phyloP scores from a whole-genome alignment of 2,888 invertebrate genomes.

The Arenicola marina region DNA sequence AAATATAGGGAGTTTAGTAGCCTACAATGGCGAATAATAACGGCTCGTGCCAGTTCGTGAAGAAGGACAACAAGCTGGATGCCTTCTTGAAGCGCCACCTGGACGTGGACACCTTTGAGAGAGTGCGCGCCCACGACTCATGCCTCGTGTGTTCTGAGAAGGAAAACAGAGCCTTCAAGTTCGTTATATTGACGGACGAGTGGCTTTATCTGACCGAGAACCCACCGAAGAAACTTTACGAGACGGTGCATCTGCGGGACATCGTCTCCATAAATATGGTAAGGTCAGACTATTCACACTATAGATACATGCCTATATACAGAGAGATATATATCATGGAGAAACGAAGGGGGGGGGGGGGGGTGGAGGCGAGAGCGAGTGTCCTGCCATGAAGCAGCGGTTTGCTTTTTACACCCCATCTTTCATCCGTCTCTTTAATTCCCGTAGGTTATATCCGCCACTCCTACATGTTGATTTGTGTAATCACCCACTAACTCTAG shows the following conservation, averaged over 20 bases:
- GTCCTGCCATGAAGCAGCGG: no score
- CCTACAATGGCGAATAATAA: no score
- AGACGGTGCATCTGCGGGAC: conserved; percentile 49
- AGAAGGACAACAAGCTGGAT: conserved; percentile 57
- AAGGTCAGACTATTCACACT: conserved; percentile 35
- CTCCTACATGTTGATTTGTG: no score
- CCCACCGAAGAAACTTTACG: conserved; percentile 52
- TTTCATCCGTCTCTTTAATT: no score
- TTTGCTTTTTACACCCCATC: no score
- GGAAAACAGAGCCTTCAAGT: conserved; percentile 58
- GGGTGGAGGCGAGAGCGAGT: no score
- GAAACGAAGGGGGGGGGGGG: no score
- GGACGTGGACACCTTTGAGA: conserved; percentile 51
- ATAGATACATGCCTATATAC: no score
- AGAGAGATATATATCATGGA: no score
- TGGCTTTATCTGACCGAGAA: conserved; percentile 59
- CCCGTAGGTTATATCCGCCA: no score
- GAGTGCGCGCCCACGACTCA: conserved; percentile 55
- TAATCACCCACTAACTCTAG: no score
- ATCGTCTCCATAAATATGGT: conserved; percentile 55
- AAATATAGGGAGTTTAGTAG: no score
- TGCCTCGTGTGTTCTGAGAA: conserved; percentile 57
- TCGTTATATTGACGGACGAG: conserved; percentile 54
- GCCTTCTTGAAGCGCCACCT: conserved; percentile 54
- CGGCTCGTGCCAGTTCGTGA: conserved; percentile 39